Evolutionary conservation across 2,888 invertebrate genomes (phyloP).

Genomic region (Bellardia pandia): DNA sequence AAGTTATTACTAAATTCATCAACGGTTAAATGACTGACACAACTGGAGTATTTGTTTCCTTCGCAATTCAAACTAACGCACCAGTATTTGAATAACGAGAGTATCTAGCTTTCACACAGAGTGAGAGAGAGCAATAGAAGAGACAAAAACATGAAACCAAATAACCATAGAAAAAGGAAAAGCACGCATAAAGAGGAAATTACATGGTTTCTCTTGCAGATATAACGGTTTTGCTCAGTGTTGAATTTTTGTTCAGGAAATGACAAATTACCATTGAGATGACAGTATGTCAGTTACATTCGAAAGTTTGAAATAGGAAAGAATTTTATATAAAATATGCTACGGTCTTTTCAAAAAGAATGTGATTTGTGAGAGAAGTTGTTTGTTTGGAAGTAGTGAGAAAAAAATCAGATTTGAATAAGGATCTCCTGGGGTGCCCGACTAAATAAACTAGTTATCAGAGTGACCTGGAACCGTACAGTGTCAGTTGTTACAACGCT

Average conservation of each 20-base stretch:
- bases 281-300: background rate
- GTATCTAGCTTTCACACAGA: background rate
- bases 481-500: too few relatives aligned
- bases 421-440: too few relatives aligned
- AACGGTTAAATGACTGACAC: constrained; percentile 69
- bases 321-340: too few relatives aligned
- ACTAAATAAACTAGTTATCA: too few relatives aligned
- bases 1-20: constrained; percentile 70
- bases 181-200: constrained; percentile 59
- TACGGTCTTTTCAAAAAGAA: too few relatives aligned
- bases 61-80: constrained; percentile 62
- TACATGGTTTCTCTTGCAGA: constrained; percentile 28
- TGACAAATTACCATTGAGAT: background rate
- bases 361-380: too few relatives aligned
- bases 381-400: too few relatives aligned
- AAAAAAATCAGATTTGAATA: too few relatives aligned
- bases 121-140: constrained; percentile 17
- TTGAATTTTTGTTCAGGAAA: constrained; percentile 33
- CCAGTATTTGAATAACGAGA: constrained; percentile 30
- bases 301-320: background rate
- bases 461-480: too few relatives aligned
- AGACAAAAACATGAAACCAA: constrained; percentile 24
- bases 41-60: constrained; percentile 65
- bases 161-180: constrained; percentile 25
- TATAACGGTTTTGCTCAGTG: constrained; percentile 29